Percentiles rank a stretch among this genome's conserved stretches.
Conservation (phyloP, 53 echinoderm and acorn worm genomes). For the Astropecten irregularis region DNA sequence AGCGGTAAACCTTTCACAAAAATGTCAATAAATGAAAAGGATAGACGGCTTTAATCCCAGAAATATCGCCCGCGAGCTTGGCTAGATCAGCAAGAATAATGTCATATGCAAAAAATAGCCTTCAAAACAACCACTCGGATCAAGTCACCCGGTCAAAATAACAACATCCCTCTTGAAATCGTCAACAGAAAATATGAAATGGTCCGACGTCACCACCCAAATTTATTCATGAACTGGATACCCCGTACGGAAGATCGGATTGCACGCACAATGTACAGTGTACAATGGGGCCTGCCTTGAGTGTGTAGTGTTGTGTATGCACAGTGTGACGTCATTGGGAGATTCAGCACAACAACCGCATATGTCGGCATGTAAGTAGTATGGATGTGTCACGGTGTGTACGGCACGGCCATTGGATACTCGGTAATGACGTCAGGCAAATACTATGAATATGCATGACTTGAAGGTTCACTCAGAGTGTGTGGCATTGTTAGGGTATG, state of each 20-base stretch:
- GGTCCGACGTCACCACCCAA: constrained; percentile 8
- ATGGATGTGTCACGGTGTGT: no score
- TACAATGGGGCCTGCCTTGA: no score
- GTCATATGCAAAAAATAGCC: constrained; percentile 37
- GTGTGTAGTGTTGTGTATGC: background rate
- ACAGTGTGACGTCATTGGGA: constrained; percentile 23
- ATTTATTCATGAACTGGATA: no score
- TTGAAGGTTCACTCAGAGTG: background rate
- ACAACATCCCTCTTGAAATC: background rate
- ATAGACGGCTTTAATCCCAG: no score
- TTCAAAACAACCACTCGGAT: background rate
- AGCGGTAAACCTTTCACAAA: no score
- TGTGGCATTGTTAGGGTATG: background rate
- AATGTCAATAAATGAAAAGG: no score
- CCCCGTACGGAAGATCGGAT: no score
- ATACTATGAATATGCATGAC: constrained; percentile 44
- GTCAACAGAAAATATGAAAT: constrained; percentile 2
- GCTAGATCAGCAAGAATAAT: no score
- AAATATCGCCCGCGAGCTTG: no score
- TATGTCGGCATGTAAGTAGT: background rate
- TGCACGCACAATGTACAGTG: no score
- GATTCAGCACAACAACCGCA: constrained; percentile 12
- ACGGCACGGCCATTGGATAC: background rate
- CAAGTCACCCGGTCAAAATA: constrained; percentile 15
- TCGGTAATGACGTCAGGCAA: constrained; percentile 19